Base-by-base conservation (phyloP, 2,888 invertebrate genomes). In the Cryptocephalus primarius region DNA sequence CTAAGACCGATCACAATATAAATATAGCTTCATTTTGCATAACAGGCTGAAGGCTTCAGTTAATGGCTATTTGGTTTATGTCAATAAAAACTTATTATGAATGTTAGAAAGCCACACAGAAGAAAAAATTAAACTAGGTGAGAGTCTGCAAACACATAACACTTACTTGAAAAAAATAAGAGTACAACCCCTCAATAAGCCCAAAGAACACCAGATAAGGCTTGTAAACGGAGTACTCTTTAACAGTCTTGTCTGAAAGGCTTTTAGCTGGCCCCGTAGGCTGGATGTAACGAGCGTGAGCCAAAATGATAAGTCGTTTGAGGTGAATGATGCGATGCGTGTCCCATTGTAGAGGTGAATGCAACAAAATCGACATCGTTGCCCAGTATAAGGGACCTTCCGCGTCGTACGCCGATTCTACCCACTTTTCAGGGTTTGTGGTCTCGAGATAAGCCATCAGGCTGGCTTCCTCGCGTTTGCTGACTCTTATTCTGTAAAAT, bases 321-420 rank as follows among this genome's bases (percentile, higher is more conserved):
- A 96, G 69, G 72, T 88, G 85, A 8, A 79, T 75, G 51, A 88
- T 52, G 51, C 82, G 79, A 45, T 81, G 73, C 9, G 79, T 72
- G 48, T 79, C 77, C 94, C 95, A 96, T 59, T 83, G 81, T 43
- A 76, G 75, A 8, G 82, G 83, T 14, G 88, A 81, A 62, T 87
- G 82, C 39, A 96, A 72, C 47, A 91, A 78, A 38, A 93, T 70
- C 44, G 87, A 83, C 65, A 95, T 77, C 4, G 86, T 83, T 45
- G 83, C 72, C 79, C 85, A 90, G 72, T 91, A 96, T n/a, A 90
- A 76, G 4, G 93, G 87, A 0, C 94, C 90, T 61, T 96, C 96
- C 0, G 90, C 85, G 63, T 93, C 93, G 69, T 87, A 92, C 36
- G 86, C 81, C 32, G 82, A 82, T 65, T 93, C 92, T 32, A 93